These are phyloP conservation scores for Drosophila engyochracea DNA, from an alignment of 2,888 invertebrate species.

Conservation along the genomic window DNA sequence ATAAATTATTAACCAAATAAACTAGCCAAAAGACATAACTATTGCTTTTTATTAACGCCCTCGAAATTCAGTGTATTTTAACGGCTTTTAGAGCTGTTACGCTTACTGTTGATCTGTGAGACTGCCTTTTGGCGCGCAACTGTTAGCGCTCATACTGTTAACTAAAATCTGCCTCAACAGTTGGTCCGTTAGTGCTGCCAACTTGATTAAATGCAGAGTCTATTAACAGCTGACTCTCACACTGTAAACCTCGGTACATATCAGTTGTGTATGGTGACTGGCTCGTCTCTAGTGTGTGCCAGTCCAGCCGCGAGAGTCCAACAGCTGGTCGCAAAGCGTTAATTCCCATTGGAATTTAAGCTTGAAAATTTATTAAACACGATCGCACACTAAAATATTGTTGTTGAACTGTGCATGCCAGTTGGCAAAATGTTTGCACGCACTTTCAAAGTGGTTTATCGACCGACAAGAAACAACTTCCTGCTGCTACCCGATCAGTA, in stretches of 20 bases:
- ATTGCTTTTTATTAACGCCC: conserved; percentile 12
- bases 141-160: background rate
- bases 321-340: conserved; percentile 42
- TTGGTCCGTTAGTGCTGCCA: conserved; percentile 26
- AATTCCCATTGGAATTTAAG: conserved; percentile 25
- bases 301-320: conserved; percentile 30
- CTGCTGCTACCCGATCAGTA: conserved; percentile 84
- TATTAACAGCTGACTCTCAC: background rate
- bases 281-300: conserved; percentile 14
- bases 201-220: background rate
- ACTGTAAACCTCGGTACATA: conserved; percentile 5
- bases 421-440: conserved; percentile 83
- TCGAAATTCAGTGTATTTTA: background rate
- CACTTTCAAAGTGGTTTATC: conserved; percentile 84
- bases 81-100: background rate
- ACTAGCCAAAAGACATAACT: conserved; percentile 66
- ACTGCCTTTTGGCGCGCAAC: background rate
- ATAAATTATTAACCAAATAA: conserved; percentile 79
- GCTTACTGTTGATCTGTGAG: background rate
- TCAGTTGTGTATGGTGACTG: background rate
- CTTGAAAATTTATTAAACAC: conserved; percentile 56
- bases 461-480: conserved; percentile 84
- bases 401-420: conserved; percentile 12
- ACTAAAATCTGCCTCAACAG: conserved; percentile 30
- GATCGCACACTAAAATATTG: background rate